Percentiles rank a stretch among this genome's conserved stretches.
Evolutionary conservation across 2,113 vertebrate genomes (phyloP).

Genomic region (Upupa epops): DNA sequence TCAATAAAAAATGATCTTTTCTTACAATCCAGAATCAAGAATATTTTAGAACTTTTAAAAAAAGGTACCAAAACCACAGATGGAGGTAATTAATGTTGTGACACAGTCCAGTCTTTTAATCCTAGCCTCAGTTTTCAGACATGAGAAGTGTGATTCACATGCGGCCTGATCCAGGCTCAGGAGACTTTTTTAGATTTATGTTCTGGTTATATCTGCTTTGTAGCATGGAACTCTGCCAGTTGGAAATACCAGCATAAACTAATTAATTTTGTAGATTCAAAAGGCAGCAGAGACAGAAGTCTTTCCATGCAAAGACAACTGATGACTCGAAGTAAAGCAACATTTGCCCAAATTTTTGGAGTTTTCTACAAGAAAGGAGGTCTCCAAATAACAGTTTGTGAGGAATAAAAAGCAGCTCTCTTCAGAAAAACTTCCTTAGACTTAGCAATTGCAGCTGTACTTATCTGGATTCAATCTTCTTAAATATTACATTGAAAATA

Average conservation of each 20-base stretch:
- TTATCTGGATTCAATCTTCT: background rate
- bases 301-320: background rate
- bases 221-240: background rate
- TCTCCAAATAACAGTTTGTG: background rate
- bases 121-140: background rate
- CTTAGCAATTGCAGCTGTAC: background rate
- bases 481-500: background rate
- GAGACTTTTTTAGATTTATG: background rate
- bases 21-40: background rate
- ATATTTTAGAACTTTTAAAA: background rate
- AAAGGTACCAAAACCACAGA: background rate
- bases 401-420: background rate
- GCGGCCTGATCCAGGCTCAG: background rate
- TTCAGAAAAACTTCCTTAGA: background rate
- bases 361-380: background rate
- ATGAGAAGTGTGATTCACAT: background rate
- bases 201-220: background rate
- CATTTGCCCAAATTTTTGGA: background rate
- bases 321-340: background rate
- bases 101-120: background rate
- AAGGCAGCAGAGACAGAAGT: background rate
- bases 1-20: background rate
- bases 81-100: background rate
- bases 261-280: background rate
- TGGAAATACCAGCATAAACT: background rate